These are phyloP conservation scores for Drymodes brunneopygia DNA, from an alignment of 2,113 vertebrate species.

Conservation along the genomic window DNA sequence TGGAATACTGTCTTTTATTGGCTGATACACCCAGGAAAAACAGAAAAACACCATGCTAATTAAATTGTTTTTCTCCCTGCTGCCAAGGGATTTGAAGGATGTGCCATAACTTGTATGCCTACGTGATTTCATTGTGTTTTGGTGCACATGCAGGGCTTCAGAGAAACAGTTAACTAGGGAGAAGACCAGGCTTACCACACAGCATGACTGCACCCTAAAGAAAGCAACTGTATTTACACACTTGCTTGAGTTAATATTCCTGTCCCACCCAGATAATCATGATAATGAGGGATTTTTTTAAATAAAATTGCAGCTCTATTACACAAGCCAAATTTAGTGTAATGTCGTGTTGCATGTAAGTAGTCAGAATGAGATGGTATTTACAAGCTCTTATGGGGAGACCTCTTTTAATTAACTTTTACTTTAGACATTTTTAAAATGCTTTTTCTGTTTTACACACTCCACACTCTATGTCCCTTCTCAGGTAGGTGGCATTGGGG, in stretches of 20 bases:
- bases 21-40: not conserved
- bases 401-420: not conserved
- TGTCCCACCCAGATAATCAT: not conserved
- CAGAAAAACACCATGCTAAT: not conserved
- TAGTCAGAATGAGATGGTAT: not conserved
- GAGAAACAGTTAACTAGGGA: constrained; percentile 2
- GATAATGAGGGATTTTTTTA: not conserved
- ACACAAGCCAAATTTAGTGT: not conserved
- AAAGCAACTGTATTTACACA: not conserved
- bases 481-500: not conserved
- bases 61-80: not conserved
- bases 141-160: not conserved
- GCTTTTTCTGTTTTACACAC: not conserved
- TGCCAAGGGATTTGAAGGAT: not conserved
- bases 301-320: not conserved
- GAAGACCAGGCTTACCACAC: not conserved
- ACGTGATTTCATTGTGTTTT: rapidly evolving
- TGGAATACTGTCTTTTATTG: not conserved
- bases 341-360: rapidly evolving
- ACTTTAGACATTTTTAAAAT: not conserved
- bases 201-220: not conserved
- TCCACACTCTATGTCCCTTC: not conserved
- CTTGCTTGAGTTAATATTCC: constrained; percentile 1
- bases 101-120: not conserved
- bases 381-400: not conserved